Conservation (phyloP, 2,888 invertebrate genomes). For the Nephrotoma flavescens region DNA sequence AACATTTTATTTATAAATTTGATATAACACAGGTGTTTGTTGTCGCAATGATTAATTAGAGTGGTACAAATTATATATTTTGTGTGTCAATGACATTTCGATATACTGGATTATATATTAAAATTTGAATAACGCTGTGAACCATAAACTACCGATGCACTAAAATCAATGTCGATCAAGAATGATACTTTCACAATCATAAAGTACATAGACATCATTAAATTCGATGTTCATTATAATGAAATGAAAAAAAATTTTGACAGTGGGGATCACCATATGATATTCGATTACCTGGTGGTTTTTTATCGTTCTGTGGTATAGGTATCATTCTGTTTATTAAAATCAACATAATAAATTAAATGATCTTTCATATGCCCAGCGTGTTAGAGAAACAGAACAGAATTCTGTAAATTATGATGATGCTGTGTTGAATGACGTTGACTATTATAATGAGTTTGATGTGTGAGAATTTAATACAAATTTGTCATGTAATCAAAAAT, state of each 20-base stretch:
- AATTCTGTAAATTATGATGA: neutral
- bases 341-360: neutral
- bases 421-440: neutral
- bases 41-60: neutral
- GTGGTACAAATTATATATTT: neutral
- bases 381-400: neutral
- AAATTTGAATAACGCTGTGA: neutral
- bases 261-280: neutral
- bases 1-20: neutral
- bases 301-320: neutral
- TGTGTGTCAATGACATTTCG: neutral
- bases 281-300: neutral
- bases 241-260: neutral
- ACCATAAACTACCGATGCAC: neutral
- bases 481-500: neutral
- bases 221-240: neutral
- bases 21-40: neutral
- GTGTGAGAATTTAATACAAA: neutral
- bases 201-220: neutral
- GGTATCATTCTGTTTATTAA: neutral
- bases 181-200: neutral
- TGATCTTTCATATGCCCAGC: neutral
- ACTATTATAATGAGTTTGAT: neutral
- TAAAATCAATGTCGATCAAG: neutral
- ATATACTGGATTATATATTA: too few species aligned